A percentile compares a stretch with the other conserved stretches of the same genome.
These are phyloP conservation scores for Pseudolycoriella hygida DNA, from an alignment of 2,888 invertebrate genomes.

Conservation along the genomic window DNA sequence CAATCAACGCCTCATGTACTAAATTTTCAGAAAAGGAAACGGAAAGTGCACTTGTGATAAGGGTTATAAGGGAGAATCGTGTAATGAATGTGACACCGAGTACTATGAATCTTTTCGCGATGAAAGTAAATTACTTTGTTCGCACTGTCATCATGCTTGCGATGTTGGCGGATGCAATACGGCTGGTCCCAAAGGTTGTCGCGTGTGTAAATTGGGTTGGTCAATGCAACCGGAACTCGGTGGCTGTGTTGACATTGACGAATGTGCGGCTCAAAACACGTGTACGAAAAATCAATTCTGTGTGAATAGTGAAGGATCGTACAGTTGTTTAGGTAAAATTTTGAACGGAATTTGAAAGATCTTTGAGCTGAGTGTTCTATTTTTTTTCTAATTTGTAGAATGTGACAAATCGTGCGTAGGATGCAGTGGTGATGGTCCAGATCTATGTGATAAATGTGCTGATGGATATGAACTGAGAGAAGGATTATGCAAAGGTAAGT, in stretches of 20 bases:
- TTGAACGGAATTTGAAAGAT: too few species aligned
- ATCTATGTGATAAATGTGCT: constrained; percentile 73
- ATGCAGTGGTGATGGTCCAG: constrained; percentile 80
- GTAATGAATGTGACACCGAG: constrained; percentile 57
- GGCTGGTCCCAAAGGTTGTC: constrained; percentile 43
- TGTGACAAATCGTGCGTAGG: constrained; percentile 74
- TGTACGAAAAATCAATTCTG: constrained; percentile 62
- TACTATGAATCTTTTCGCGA: constrained; percentile 60
- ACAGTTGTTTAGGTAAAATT: constrained; percentile 40
- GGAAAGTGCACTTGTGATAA: constrained; percentile 74
- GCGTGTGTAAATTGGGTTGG: constrained; percentile 51
- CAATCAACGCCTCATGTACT: too few species aligned
- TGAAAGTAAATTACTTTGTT: constrained; percentile 54
- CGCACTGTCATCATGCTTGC: constrained; percentile 65
- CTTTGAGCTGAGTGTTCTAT: too few species aligned
- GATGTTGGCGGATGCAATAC: constrained; percentile 50
- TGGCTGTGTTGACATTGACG: constrained; percentile 74
- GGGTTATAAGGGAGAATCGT: constrained; percentile 64
- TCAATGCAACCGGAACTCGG: constrained; percentile 49
- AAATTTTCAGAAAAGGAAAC: constrained; percentile 52
- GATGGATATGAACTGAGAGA: constrained; percentile 51
- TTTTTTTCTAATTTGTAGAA: constrained; percentile 21
- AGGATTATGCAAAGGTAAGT: constrained; percentile 56
- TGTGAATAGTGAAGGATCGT: constrained; percentile 74
- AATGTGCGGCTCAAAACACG: constrained; percentile 42